phyloP scores from a whole-genome alignment of 2,888 invertebrate species.

The Bombyx huttoni region DNA sequence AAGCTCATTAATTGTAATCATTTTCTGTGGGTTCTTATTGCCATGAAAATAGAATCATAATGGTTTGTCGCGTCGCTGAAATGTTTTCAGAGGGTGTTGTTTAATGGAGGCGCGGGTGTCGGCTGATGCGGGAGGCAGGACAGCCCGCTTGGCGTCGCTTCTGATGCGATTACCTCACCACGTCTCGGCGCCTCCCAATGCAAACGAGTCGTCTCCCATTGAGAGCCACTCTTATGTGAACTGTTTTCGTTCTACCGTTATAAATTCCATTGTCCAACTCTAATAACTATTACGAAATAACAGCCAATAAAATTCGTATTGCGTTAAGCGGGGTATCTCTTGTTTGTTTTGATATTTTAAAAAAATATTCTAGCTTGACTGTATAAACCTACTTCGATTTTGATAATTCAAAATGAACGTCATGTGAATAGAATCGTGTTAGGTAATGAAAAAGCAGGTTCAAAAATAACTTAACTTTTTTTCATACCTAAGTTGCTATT shows the following conservation, averaged over 20 bases:
- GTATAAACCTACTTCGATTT: too few relatives aligned
- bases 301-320: conserved; percentile 48
- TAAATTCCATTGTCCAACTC: conserved; percentile 62
- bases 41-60: conserved; percentile 64
- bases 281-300: conserved; percentile 68
- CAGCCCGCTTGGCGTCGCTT: conserved; percentile 30
- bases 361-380: too few relatives aligned
- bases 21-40: conserved; percentile 36
- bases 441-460: too few relatives aligned
- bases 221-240: conserved; percentile 55
- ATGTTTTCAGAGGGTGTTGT: conserved; percentile 34
- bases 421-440: too few relatives aligned
- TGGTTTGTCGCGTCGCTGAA: conserved; percentile 64
- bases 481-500: too few relatives aligned
- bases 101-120: conserved; percentile 19
- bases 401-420: too few relatives aligned
- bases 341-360: conserved; percentile 1
- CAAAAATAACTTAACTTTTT: too few relatives aligned
- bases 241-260: conserved; percentile 52
- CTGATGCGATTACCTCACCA: conserved; percentile 79
- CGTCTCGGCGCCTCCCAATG: conserved; percentile 77
- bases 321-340: conserved; percentile 6
- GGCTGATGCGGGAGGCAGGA: conserved; percentile 11
- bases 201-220: conserved; percentile 45
- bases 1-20: conserved; percentile 13